Base-by-base conservation (phyloP, 2,113 vertebrate species). In the Ammodytes dubius region DNA sequence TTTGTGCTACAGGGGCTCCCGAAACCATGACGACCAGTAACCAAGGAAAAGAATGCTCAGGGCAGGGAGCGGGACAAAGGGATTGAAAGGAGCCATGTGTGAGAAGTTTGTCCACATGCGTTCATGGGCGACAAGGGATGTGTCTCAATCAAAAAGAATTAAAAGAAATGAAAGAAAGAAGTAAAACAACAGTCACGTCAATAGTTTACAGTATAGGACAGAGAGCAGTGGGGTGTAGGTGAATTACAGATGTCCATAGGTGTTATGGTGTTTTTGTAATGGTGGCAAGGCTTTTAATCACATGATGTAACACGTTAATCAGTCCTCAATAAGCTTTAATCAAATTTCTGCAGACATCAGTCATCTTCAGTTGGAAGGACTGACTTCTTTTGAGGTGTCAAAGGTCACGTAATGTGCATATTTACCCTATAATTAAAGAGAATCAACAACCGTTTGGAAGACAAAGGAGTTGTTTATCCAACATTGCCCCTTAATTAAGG, bases 1-100 rank as follows among this genome's bases (percentile, higher is more conserved):
- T 92, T 78, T 87, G 58, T 74, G 43, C 77, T 77, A 71, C 82
- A 71, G 88, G 86, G 89, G 87, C 90, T 91, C 89, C 91, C 6
- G 88, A 94, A 95, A 95, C 95, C 94, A 95, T 95, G 94, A 91
- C 94, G 92, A 95, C 95, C 42, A 47, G 94, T 94, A 93, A 91
- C 94, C 90, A 91, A 84, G 89, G 92, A 68, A 73, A 94, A 92
- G 92, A 94, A 96, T 93, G 88, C 73, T 79, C 61, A 74, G 90
- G 90, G 91, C 89, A 91, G 87, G 79, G 86, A 90, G 87, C 2
- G 50, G 89, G 90, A 95, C 93, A 95, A 95, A 92, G 70, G 91
- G 61, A 82, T 56, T 86, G 88, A 91, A 92, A 92, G 91, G 87
- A 93, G 89, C 90, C 92, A 93, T 93, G 92, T 93, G 95, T 93